Percentiles rank a stretch among this genome's conserved stretches.
phyloP scores from a whole-genome alignment of 2,113 vertebrate species.

The Phoxinus phoxinus region DNA sequence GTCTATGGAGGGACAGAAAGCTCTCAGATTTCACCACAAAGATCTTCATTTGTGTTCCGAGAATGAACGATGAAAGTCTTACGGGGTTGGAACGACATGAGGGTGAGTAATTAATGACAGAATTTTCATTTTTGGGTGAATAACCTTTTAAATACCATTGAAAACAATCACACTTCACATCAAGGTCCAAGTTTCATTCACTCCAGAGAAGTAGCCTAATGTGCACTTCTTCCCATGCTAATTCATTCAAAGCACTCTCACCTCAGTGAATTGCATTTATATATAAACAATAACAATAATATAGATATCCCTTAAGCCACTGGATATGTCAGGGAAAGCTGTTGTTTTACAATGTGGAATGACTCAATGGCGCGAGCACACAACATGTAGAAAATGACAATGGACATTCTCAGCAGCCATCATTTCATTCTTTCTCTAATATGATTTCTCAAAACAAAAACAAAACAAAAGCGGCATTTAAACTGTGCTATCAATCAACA shows the following conservation, averaged over 20 bases:
- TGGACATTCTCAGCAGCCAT: slow-evolving; percentile 27
- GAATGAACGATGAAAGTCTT: too few species aligned
- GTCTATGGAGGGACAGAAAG: too few species aligned
- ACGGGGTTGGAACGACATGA: too few species aligned
- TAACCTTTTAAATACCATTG: background rate
- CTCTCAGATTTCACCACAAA: too few species aligned
- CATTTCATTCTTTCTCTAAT: background rate
- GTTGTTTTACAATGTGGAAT: background rate
- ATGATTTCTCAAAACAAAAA: background rate
- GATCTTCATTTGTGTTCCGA: too few species aligned
- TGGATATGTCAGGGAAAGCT: background rate
- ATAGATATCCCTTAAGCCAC: background rate
- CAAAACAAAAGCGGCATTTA: background rate
- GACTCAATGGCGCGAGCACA: slow-evolving; percentile 24
- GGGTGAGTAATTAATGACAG: too few species aligned
- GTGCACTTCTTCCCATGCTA: background rate
- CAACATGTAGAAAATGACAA: slow-evolving; percentile 44
- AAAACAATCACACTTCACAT: background rate
- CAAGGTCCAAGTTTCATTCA: slow-evolving; percentile 18
- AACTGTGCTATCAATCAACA: background rate
- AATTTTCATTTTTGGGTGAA: too few species aligned
- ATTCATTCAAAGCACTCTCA: background rate
- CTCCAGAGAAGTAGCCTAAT: background rate
- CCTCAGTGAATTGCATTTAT: background rate
- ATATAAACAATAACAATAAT: background rate